Evolutionary conservation across 2,797 vertebrate species (phyloP).

Genomic region (Diceros bicornis): DNA sequence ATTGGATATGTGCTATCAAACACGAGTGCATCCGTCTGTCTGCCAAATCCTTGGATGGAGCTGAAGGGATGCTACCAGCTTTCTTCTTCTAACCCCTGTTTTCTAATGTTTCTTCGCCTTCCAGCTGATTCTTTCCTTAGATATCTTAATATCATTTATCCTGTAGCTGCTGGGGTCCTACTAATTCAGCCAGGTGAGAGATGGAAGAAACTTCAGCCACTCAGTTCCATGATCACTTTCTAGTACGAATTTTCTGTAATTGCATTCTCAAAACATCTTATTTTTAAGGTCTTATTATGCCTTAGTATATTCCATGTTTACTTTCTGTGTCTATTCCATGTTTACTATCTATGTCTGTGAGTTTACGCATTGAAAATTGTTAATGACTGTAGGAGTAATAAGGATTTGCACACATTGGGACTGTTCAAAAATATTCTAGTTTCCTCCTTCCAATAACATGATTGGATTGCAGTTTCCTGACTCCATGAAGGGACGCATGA

Average conservation of each 20-base stretch:
- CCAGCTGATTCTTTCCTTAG: neutral
- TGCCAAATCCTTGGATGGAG: neutral
- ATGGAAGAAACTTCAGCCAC: neutral
- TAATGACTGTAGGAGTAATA: neutral
- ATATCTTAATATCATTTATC: neutral
- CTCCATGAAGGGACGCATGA: neutral
- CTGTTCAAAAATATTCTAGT: neutral
- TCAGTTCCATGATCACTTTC: neutral
- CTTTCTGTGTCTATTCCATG: neutral
- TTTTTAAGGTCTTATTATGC: neutral
- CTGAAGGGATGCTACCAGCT: neutral
- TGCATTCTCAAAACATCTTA: neutral
- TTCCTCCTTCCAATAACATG: neutral
- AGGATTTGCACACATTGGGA: neutral
- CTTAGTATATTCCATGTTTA: neutral
- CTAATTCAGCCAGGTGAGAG: neutral
- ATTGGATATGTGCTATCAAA: neutral
- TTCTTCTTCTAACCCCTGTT: neutral
- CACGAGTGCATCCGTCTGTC: neutral
- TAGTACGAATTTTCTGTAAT: neutral
- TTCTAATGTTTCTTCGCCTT: neutral
- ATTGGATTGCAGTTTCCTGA: neutral
- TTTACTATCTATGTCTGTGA: slow-evolving; percentile 5
- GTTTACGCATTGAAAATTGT: slow-evolving; percentile 17
- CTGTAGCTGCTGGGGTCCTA: neutral